Evolutionary conservation across 2,888 invertebrate genomes (phyloP).

Genomic region (Micoletzkya japonica): DNA sequence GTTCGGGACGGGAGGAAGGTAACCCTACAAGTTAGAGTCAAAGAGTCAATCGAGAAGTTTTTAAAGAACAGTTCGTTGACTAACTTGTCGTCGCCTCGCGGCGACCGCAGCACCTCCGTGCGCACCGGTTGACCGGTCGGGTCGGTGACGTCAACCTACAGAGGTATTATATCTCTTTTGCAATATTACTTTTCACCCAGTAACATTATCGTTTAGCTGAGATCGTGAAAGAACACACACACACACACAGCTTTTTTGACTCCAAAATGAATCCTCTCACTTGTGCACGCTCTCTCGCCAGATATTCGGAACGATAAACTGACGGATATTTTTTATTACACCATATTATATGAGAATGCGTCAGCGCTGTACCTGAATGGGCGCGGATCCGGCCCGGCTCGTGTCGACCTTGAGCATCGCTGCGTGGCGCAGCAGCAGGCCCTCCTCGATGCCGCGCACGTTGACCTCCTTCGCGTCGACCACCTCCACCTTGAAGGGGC

Average conservation of each 20-base stretch:
- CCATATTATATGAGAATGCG: too few species aligned
- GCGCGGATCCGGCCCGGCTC: conserved; percentile 1
- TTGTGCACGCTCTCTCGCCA: not conserved
- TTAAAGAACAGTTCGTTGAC: not conserved
- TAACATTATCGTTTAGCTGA: not conserved
- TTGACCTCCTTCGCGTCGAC: conserved; percentile 39
- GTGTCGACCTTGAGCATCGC: conserved; percentile 10
- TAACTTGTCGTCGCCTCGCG: conserved; percentile 5
- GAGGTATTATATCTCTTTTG: not conserved
- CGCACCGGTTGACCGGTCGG: conserved; percentile 52
- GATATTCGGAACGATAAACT: not conserved
- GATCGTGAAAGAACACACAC: not conserved
- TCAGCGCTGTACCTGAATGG: conserved; percentile 18
- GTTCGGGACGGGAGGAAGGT: conserved; percentile 58
- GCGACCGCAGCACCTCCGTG: conserved; percentile 41
- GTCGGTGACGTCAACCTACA: conserved; percentile 57
- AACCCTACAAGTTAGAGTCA: conserved; percentile 31
- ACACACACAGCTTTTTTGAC: not conserved
- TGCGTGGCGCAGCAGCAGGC: conserved; percentile 4
- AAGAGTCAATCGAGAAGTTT: not conserved
- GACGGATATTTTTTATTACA: too few species aligned
- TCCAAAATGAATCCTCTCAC: not conserved
- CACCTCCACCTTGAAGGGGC: conserved; percentile 44
- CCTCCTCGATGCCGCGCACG: conserved; percentile 21
- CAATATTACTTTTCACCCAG: not conserved